Conservation (phyloP, 2,888 invertebrate species). For the Nemoura dubitans region DNA sequence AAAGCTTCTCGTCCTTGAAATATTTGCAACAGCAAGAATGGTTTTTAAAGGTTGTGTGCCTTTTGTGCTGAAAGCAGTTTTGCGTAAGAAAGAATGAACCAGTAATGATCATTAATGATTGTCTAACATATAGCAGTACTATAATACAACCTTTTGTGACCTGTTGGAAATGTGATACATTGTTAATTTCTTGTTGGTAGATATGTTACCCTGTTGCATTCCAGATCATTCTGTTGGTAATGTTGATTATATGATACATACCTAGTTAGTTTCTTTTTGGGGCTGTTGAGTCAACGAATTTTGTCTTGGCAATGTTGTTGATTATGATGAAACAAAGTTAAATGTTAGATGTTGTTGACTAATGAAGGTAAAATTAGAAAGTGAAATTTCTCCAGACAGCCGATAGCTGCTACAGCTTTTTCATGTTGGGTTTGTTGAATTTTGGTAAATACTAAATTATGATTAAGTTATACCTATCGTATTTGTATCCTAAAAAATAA, state of each 20-base stretch:
- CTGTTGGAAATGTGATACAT: conserved; percentile 37
- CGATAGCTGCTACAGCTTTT: not conserved
- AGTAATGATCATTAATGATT: not conserved
- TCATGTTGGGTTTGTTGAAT: not conserved
- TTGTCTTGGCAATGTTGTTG: not conserved
- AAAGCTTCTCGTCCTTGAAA: conserved; percentile 33
- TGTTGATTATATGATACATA: conserved; percentile 19
- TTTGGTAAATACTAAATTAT: not conserved
- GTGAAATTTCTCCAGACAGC: not conserved
- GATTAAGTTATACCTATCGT: too few species aligned
- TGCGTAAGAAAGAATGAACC: not conserved
- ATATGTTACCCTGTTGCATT: conserved; percentile 40
- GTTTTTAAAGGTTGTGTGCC: not conserved
- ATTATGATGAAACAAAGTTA: not conserved
- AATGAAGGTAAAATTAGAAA: not conserved
- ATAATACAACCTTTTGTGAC: not conserved
- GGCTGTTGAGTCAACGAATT: not conserved
- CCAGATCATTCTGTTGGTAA: conserved; percentile 30
- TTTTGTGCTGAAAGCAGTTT: not conserved
- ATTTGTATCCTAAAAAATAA: too few species aligned
- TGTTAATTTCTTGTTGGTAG: conserved; percentile 33
- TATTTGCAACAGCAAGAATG: conserved; percentile 19
- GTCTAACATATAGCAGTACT: not conserved
- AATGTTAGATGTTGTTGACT: conserved; percentile 7
- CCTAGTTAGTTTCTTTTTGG: not conserved